Evolutionary conservation across 2,113 vertebrate genomes (phyloP), one percentile per base, ranked within the genome.

Genomic region (Mystacornis crossleyi): DNA sequence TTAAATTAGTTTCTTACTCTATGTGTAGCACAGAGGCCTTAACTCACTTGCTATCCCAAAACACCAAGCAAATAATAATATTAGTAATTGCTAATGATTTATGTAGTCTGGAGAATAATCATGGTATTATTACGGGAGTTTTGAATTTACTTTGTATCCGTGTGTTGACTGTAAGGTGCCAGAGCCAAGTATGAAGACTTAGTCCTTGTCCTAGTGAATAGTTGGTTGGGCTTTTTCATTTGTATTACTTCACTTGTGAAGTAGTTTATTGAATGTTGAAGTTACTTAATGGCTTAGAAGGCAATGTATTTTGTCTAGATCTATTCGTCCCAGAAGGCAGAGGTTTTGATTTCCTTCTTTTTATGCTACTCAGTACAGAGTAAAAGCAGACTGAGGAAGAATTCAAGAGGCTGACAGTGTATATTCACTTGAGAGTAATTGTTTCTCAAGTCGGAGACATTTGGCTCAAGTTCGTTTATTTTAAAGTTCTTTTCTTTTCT

Each of bases 291-390:
- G 47, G 75, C 64, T 62, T 85, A 80, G 66, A 70, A 91, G 25
- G 28, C 62, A 90, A 40, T 48, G 62, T 53, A 42, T 94, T 93
- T 86, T 89, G 40, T 86, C 65, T 48, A 74, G 23, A 82, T 91
- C 61, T 94, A 38, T 89, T 92, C 14, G 45, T 85, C 77, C 65
- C 73, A 93, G 62, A 86, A 83, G 38, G 58, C 58, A 81, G 72
- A 92, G 38, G 21, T 83, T 89, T 94, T 12, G 29, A n/a, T 95
- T 91, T 93, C 70, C 36, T 82, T 79, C 50, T 80, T 81, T 89
- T 65, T 67, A 47, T 2, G 7, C 54, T 86, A 47, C 66, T 82
- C 29, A 62, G 6, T 58, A 16, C 7, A 67, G 60, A 93, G 42
- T 78, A 84, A 89, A 93, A 92, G 47, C 71, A 85, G 65, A 53